A percentile compares a stretch with the other conserved stretches of the same genome.
Conservation (phyloP, 1,140 invertebrate genomes). For the Pygmarrhopalites habei region DNA sequence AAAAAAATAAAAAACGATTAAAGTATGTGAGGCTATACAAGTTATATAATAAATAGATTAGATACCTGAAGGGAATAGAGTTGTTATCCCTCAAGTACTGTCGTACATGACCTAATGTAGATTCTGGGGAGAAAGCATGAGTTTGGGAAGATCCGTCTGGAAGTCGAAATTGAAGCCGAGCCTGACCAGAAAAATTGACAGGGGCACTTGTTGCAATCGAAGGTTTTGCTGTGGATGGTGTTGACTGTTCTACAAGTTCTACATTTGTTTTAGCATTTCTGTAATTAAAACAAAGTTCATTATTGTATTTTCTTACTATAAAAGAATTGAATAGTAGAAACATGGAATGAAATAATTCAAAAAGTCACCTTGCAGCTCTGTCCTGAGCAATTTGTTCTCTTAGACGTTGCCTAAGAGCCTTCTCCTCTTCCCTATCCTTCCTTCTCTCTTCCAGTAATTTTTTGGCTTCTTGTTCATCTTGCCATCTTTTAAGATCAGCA, state of each 20-base stretch:
- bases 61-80: slow-evolving; percentile 43
- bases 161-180: slow-evolving; percentile 73
- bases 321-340: too few species aligned
- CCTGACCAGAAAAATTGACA: slow-evolving; percentile 43
- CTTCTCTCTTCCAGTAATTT: slow-evolving; percentile 56
- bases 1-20: background rate
- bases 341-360: too few species aligned
- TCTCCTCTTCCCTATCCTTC: slow-evolving; percentile 62
- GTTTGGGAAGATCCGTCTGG: slow-evolving; percentile 64
- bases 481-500: slow-evolving; percentile 58
- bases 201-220: slow-evolving; percentile 41
- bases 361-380: slow-evolving; percentile 48
- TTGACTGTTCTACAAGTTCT: slow-evolving; percentile 10
- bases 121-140: slow-evolving; percentile 55
- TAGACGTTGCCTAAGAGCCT: slow-evolving; percentile 58
- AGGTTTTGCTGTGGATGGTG: background rate
- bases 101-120: slow-evolving; percentile 51
- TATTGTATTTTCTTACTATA: too few species aligned
- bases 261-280: slow-evolving; percentile 25
- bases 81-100: slow-evolving; percentile 53
- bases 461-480: slow-evolving; percentile 66
- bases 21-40: background rate
- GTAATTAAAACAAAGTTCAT: too few species aligned
- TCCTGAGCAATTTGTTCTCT: slow-evolving; percentile 68
- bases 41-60: background rate